Conservation (phyloP, 1,140 invertebrate genomes). For the Hyposmocoma kahamanoa region DNA sequence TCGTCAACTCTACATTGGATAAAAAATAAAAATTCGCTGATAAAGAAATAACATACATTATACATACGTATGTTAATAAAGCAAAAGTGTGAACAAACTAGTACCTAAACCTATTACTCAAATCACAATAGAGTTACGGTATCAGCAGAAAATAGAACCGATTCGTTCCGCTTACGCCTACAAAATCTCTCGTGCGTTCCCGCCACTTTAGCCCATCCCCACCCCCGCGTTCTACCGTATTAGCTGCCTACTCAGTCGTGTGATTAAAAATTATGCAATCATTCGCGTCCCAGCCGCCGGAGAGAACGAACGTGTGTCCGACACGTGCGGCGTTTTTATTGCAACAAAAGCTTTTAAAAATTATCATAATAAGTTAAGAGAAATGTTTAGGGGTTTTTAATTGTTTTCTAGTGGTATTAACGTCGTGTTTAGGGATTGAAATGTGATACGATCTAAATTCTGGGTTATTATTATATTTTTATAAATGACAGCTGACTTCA, state of each 20-base stretch:
- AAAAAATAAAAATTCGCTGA: too few species aligned
- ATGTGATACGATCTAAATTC: too few species aligned
- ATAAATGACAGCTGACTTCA: too few species aligned
- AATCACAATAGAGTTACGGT: too few species aligned
- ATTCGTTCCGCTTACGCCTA: slow-evolving; percentile 32
- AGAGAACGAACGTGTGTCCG: slow-evolving; percentile 29
- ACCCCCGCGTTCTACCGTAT: slow-evolving; percentile 58
- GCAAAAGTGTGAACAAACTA: too few species aligned
- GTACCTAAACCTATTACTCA: too few species aligned
- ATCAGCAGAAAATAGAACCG: slow-evolving; percentile 18
- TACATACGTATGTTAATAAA: too few species aligned
- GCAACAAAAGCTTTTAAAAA: slow-evolving; percentile 51
- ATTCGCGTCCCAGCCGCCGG: slow-evolving; percentile 28
- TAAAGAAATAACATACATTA: too few species aligned
- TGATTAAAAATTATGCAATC: slow-evolving; percentile 68
- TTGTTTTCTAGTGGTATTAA: slow-evolving; percentile 20
- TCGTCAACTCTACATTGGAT: too few species aligned
- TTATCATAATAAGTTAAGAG: slow-evolving; percentile 32
- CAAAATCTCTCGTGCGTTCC: slow-evolving; percentile 34
- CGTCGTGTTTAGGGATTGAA: too few species aligned
- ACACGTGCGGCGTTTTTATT: slow-evolving; percentile 37
- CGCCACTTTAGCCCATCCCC: slow-evolving; percentile 38
- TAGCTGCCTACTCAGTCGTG: slow-evolving; percentile 64
- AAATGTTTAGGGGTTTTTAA: slow-evolving; percentile 20
- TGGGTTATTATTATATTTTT: too few species aligned